A percentile compares a stretch with the other conserved stretches of the same genome.
These are phyloP conservation scores for Drosophila koepferae DNA, from an alignment of 2,888 invertebrate genomes.

Conservation along the genomic window DNA sequence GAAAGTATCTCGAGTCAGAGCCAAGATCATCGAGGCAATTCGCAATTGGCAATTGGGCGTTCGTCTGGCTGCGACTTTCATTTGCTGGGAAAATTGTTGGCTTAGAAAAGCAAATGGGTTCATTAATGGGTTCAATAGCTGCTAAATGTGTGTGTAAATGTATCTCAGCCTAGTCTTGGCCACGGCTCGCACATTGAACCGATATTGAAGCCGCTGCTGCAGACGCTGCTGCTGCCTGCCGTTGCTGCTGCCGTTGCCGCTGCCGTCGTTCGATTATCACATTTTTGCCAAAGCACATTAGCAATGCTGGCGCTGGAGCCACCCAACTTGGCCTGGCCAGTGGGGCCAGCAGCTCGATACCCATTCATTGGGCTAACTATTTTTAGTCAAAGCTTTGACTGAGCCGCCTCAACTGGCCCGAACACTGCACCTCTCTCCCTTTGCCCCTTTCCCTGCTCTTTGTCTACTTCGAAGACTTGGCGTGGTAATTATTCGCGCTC, in stretches of 20 bases:
- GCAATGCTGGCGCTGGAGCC: constrained; percentile 72
- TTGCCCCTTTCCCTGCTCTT: not conserved
- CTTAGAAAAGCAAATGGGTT: constrained; percentile 55
- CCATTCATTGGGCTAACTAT: constrained; percentile 68
- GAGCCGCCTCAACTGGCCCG: constrained; percentile 50
- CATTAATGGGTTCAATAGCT: constrained; percentile 78
- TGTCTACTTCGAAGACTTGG: constrained; percentile 26
- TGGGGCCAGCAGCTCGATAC: constrained; percentile 41
- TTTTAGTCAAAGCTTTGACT: constrained; percentile 56
- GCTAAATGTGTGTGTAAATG: constrained; percentile 67
- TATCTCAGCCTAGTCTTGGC: constrained; percentile 10
- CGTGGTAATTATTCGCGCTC: constrained; percentile 83
- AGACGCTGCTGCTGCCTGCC: constrained; percentile 30
- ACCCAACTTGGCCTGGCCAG: constrained; percentile 11
- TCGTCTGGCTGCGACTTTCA: constrained; percentile 50
- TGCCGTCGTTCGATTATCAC: constrained; percentile 66
- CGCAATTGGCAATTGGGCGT: constrained; percentile 5
- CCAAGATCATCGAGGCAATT: not conserved
- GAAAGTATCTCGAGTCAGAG: not conserved
- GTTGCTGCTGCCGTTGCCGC: not conserved
- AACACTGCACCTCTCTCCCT: not conserved
- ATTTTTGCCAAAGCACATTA: constrained; percentile 71
- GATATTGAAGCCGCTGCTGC: constrained; percentile 38
- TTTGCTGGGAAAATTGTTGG: constrained; percentile 44
- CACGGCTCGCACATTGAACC: constrained; percentile 55